phyloP scores from a whole-genome alignment of 2,888 invertebrate genomes.

The Megaustenia siamemsis region DNA sequence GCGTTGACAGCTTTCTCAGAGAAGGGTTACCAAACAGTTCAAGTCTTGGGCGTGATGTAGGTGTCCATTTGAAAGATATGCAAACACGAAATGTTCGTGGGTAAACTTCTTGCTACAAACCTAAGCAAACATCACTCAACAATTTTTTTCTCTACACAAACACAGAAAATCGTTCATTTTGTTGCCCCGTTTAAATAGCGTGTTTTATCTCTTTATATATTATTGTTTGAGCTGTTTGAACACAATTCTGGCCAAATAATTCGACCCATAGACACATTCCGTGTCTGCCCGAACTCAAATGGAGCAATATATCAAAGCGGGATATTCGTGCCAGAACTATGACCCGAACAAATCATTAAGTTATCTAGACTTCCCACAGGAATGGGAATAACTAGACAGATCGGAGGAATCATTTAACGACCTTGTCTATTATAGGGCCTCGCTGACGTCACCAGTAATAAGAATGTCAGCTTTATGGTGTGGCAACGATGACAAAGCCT shows the following conservation, averaged over 20 bases:
- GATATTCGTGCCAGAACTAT: too few relatives aligned
- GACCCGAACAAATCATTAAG: neutral
- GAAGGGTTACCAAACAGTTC: neutral
- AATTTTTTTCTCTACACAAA: slow-evolving; percentile 18
- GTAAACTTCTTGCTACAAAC: neutral
- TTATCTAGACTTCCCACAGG: neutral
- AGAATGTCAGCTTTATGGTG: neutral
- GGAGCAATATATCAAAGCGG: neutral
- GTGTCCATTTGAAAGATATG: neutral
- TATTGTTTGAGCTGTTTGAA: slow-evolving; percentile 2
- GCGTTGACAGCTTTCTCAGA: too few relatives aligned
- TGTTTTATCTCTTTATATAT: neutral
- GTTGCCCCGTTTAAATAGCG: neutral
- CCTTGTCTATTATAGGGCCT: neutral
- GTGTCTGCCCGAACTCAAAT: neutral
- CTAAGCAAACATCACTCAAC: slow-evolving; percentile 7
- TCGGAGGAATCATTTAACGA: neutral
- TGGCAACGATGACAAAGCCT: neutral
- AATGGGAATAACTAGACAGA: neutral
- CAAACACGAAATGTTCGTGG: slow-evolving; percentile 3
- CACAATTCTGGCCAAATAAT: slow-evolving; percentile 20
- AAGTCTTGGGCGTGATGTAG: neutral
- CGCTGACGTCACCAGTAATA: neutral
- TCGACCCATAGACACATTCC: neutral
- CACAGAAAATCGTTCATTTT: neutral